Conservation (phyloP, 2,888 invertebrate genomes). For the Drosophila testacea region DNA sequence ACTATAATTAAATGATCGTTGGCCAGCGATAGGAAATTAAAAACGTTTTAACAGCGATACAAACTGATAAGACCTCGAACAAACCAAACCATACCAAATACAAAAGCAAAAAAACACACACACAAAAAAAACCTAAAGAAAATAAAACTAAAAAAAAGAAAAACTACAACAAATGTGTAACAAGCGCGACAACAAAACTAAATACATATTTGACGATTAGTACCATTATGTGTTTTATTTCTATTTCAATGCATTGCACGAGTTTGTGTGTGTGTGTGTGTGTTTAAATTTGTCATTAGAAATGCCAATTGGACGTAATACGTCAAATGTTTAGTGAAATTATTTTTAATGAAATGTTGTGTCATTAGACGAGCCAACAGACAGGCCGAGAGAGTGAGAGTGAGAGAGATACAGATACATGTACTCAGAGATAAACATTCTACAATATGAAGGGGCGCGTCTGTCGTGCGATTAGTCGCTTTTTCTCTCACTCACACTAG, state of each 20-base stretch:
- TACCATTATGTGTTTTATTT: slow-evolving; percentile 56
- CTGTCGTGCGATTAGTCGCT: slow-evolving; percentile 41
- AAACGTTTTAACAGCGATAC: slow-evolving; percentile 74
- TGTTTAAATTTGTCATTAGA: slow-evolving; percentile 62
- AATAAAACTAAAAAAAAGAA: slow-evolving; percentile 23
- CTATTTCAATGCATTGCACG: slow-evolving; percentile 24
- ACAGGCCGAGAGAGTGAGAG: not conserved
- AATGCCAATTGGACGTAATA: slow-evolving; percentile 81
- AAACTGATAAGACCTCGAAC: slow-evolving; percentile 60
- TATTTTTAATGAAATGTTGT: slow-evolving; percentile 81
- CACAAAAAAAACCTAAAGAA: slow-evolving; percentile 5
- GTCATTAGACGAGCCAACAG: slow-evolving; percentile 64
- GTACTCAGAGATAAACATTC: slow-evolving; percentile 18
- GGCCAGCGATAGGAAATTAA: slow-evolving; percentile 73
- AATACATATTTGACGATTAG: slow-evolving; percentile 67
- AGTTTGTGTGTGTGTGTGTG: slow-evolving; percentile 18
- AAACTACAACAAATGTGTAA: slow-evolving; percentile 45
- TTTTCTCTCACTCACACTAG: slow-evolving; percentile 1
- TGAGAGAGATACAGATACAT: slow-evolving; percentile 1
- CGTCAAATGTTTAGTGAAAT: slow-evolving; percentile 79
- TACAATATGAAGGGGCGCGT: slow-evolving; percentile 44
- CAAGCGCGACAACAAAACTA: slow-evolving; percentile 70
- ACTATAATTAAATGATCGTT: slow-evolving; percentile 78
- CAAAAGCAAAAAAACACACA: slow-evolving; percentile 5
- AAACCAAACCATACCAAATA: slow-evolving; percentile 29